Percentiles rank a stretch among this genome's conserved stretches.
These are phyloP conservation scores for Drosophila grimshawi DNA, from an alignment of 1,140 invertebrate genomes.

Conservation along the genomic window DNA sequence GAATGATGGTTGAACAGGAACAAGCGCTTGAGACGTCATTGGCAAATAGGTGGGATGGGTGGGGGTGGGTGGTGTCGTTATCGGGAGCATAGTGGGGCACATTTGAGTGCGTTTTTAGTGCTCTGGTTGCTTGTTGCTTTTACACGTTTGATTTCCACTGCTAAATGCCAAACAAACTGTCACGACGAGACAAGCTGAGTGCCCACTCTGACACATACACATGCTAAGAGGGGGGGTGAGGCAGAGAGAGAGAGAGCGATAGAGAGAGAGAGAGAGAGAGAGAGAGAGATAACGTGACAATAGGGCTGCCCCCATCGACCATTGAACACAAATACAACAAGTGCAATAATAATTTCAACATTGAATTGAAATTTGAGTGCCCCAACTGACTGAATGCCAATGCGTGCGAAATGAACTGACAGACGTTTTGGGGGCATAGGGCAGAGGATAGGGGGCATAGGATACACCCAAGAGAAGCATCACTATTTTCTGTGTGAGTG, in stretches of 20 bases:
- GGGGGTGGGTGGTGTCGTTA: too few relatives aligned
- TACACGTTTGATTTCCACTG: constrained; percentile 74
- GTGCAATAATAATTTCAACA: constrained; percentile 78
- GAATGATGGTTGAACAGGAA: constrained; percentile 6
- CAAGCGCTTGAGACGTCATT: constrained; percentile 24
- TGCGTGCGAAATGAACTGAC: constrained; percentile 63
- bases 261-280: background rate
- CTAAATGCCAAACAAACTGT: constrained; percentile 72
- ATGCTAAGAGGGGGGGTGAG: background rate
- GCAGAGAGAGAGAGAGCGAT: background rate
- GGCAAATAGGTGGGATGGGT: constrained; percentile 22
- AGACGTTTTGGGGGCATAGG: background rate
- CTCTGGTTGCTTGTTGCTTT: constrained; percentile 60
- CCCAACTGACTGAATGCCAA: constrained; percentile 48
- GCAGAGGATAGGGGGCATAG: background rate
- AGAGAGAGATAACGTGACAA: constrained; percentile 33
- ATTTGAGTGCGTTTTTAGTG: constrained; percentile 25
- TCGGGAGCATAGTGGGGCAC: background rate
- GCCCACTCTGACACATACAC: constrained; percentile 23
- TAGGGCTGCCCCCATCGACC: constrained; percentile 22
- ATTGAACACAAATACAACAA: constrained; percentile 54
- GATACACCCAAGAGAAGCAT: constrained; percentile 6
- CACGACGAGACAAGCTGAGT: constrained; percentile 58
- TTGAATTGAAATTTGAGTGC: constrained; percentile 72
- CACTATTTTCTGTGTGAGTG: constrained; percentile 9